Evolutionary conservation across 2,888 invertebrate genomes (phyloP).

Genomic region (Drosophila percnosoma): DNA sequence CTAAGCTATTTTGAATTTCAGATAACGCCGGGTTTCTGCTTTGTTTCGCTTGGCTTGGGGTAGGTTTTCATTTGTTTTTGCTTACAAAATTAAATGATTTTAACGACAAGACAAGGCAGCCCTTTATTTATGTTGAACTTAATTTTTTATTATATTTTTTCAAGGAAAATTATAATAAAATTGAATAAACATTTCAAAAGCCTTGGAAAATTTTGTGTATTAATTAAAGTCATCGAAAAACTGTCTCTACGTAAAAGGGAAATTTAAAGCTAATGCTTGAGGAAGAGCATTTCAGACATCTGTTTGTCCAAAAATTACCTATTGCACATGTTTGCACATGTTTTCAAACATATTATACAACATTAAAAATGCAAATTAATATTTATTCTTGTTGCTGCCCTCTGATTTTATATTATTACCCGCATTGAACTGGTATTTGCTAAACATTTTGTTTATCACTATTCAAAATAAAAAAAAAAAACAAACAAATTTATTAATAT

Average conservation of each 20-base stretch:
- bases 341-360: neutral
- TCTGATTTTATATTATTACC: neutral
- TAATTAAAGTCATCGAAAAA: neutral
- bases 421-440: constrained; percentile 35
- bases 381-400: neutral
- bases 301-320: neutral
- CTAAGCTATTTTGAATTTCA: constrained; percentile 5
- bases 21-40: neutral
- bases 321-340: neutral
- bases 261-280: neutral
- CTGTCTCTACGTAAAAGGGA: neutral
- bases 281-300: neutral
- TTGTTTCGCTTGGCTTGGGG: constrained; percentile 16
- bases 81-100: constrained; percentile 29
- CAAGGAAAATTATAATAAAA: neutral
- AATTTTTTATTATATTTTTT: neutral
- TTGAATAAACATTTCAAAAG: neutral
- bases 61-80: constrained; percentile 27
- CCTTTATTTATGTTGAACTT: constrained; percentile 10
- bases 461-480: neutral
- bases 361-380: neutral
- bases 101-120: constrained; percentile 2
- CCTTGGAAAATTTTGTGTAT: neutral
- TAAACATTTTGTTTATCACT: constrained; percentile 22
- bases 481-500: rapidly evolving